Conservation (phyloP, 2,888 invertebrate species). For the Papilio gigon region DNA sequence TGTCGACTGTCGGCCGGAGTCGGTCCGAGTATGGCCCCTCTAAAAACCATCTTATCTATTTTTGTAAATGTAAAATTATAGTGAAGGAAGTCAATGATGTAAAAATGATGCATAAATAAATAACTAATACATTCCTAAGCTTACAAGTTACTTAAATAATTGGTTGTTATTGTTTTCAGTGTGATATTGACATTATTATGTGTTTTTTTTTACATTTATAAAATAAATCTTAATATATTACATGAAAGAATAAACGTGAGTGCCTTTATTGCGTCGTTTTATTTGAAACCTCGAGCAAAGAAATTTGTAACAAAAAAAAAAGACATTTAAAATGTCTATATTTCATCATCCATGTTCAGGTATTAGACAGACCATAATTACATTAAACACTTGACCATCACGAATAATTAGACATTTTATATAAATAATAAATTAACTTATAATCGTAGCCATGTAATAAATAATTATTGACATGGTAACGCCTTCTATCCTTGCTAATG, state of each 20-base stretch:
- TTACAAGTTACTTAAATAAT: slow-evolving; percentile 39
- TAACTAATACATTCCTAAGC: slow-evolving; percentile 33
- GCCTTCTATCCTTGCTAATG: slow-evolving; percentile 10
- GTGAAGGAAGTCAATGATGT: slow-evolving; percentile 3
- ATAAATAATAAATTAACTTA: not conserved
- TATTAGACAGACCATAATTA: no score
- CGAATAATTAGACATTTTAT: not conserved
- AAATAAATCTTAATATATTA: slow-evolving; percentile 78
- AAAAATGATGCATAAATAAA: slow-evolving; percentile 4
- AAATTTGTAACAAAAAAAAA: not conserved
- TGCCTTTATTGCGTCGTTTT: slow-evolving; percentile 67
- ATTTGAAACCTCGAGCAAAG: slow-evolving; percentile 46
- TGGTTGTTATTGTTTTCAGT: slow-evolving; percentile 63
- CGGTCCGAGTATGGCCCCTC: not conserved
- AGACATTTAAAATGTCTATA: no score
- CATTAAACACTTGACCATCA: not conserved
- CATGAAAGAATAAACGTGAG: slow-evolving; percentile 69
- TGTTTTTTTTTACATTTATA: slow-evolving; percentile 70
- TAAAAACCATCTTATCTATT: not conserved
- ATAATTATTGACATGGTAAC: not conserved
- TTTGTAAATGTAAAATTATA: not conserved
- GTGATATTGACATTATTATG: slow-evolving; percentile 71
- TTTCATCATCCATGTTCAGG: no score
- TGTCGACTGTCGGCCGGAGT: not conserved
- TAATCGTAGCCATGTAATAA: not conserved